Base-by-base conservation (phyloP, 2,888 invertebrate species). In the Tanytarsus gracilentus region DNA sequence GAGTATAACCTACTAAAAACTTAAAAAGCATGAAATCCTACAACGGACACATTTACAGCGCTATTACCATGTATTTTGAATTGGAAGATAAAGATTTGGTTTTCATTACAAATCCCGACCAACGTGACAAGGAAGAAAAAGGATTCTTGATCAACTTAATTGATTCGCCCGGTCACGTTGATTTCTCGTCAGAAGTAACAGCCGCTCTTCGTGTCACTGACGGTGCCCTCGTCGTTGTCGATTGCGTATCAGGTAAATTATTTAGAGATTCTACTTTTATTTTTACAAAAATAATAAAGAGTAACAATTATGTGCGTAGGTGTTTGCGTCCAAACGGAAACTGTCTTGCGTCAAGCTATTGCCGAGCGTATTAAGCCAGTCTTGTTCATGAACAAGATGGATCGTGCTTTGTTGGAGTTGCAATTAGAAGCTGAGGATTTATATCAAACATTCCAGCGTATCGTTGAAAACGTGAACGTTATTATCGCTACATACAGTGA, bases 361-460 rank as follows among this genome's bases (percentile, higher is more conserved):
- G 95, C 96, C 64, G 99, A 99, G 79, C 89, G 99, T 72, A 99
- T 99, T 71, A 98, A 97, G 86, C 99, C 99, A 61, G 93, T 99
- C 67, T 81, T 99, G 69, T 99, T 99, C 87, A 98, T 99, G 98
- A 99, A 99, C 89, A 99, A 99, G 79, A 98, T 99, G 98, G 99
- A 99, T 80, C 89, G 99, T 68, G 99, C 99, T 66, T 81, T 99
- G 63, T 80, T 99, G 36, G 99, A 99, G 76, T 79, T 99, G 71
- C 98, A 99, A 73, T 77, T 98, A 68, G 97, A 93, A 63, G 84
- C 89, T 65, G 99, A 99, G 76, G 95, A 96, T 72, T 81, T 99
- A 61, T 99, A 93, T 78, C 99, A 99, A 78, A 96, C 93, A 69
- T 99, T 99, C 86, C 96, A 96, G 77, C 90, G 98, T 80, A 98